Evolutionary conservation across 2,888 invertebrate genomes (phyloP), one percentile per base, ranked within the genome.

Genomic region (Baccha elongata): DNA sequence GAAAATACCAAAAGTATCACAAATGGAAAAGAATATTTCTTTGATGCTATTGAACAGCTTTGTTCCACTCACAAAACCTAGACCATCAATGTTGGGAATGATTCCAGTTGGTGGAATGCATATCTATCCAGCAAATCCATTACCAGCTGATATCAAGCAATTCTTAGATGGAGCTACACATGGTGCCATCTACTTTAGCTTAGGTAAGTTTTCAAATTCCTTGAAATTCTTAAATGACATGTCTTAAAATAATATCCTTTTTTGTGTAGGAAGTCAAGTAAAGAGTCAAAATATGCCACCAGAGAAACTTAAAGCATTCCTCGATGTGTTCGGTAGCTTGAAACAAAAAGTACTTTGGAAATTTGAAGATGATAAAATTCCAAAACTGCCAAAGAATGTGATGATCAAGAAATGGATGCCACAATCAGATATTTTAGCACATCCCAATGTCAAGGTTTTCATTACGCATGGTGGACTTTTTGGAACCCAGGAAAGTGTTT

Each of bases 71-170:
- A 90, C 91, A 32, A 91, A 91, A 3, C 86, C 91, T 4, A 89
- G 91, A 62, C 92, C 93, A 5, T 87, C 88, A 0, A 89, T 91
- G 3, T 89, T 91, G 2, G 90, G 89, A 3, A 88, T 92, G 84
- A 88, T 93, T 4, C 91, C 92, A 48, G 91, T 93, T 7, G 93
- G 92, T 10, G 93, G 93, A 26, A 88, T 93, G 72, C 93, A 93
- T 79, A 90, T 93, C 44, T 89, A 90, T 64, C 88, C 89, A 11
- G 88, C 90, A 13, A 90, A 91, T 69, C 80, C 86, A 11, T 73
- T 91, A 72, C 88, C 90, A 26, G 35, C 76, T n/a, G 91, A 91
- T 80, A 87, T 92, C 17, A 87, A 91, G 83, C 84, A 86, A 19
- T 92, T 91, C 78, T 79, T 92, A 46, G 91, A 91, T 67, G 89